These are phyloP conservation scores for Calidris pygmaea DNA, from an alignment of 2,113 vertebrate species.

Conservation along the genomic window DNA sequence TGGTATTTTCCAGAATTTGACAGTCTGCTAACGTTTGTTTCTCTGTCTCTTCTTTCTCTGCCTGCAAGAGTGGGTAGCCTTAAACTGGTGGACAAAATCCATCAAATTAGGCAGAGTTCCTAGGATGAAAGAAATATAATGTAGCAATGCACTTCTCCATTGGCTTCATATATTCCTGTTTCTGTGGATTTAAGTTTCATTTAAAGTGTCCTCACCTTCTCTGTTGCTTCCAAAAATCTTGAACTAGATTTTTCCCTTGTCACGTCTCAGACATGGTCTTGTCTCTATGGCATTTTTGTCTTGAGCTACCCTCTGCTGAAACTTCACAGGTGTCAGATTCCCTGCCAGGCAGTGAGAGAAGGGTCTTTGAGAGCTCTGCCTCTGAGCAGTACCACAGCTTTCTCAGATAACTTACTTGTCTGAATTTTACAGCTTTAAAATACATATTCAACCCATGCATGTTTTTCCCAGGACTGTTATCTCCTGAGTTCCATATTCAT, in stretches of 20 bases:
- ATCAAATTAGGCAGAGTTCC: background rate
- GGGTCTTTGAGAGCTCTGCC: background rate
- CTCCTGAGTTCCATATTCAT: background rate
- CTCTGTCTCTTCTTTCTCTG: background rate
- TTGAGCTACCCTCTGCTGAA: background rate
- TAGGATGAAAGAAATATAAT: background rate
- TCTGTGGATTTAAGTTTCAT: background rate
- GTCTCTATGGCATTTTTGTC: background rate
- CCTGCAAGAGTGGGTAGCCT: background rate
- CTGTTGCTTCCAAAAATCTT: background rate
- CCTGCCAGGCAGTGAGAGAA: background rate
- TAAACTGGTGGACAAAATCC: background rate
- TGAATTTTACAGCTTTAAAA: conserved; percentile 18
- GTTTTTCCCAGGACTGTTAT: background rate
- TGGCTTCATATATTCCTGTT: background rate
- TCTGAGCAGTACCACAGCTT: background rate
- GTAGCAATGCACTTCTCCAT: background rate
- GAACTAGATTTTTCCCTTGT: background rate
- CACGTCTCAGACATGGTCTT: background rate
- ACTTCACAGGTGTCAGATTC: background rate
- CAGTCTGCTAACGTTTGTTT: background rate
- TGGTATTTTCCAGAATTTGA: background rate
- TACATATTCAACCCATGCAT: background rate
- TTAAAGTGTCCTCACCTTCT: background rate
- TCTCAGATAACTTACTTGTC: background rate